phyloP scores from a whole-genome alignment of 2,888 invertebrate genomes.

The Sinopyrophorus schimmeli region DNA sequence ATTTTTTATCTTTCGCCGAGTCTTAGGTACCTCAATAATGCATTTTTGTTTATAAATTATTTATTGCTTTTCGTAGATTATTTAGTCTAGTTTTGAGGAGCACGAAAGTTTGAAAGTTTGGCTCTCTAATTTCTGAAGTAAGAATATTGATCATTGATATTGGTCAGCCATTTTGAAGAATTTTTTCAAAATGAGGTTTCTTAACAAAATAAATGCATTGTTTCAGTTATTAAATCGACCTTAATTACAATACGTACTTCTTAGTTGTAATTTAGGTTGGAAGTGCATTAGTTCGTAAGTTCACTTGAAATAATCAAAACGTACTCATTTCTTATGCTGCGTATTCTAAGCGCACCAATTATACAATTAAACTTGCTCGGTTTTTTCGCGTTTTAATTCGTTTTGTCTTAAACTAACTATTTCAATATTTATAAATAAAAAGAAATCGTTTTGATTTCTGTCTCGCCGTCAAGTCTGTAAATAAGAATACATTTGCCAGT shows the following conservation, averaged over 20 bases:
- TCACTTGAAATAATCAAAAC: constrained; percentile 5
- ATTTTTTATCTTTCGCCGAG: constrained; percentile 4
- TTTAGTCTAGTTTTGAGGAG: not conserved
- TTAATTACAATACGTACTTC: too few relatives aligned
- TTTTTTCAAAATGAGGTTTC: constrained; percentile 30
- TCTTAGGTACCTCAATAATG: too few relatives aligned
- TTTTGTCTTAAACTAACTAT: too few relatives aligned
- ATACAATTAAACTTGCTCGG: too few relatives aligned
- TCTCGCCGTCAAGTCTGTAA: constrained; percentile 17
- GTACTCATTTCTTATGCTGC: too few relatives aligned
- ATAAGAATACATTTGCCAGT: constrained; percentile 15
- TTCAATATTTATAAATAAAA: too few relatives aligned
- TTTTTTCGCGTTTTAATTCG: too few relatives aligned
- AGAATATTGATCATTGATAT: constrained; percentile 37
- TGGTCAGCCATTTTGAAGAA: constrained; percentile 38
- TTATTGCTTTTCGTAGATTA: too few relatives aligned
- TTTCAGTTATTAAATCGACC: not conserved
- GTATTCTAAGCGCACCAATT: too few relatives aligned
- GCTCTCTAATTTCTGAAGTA: constrained; percentile 34
- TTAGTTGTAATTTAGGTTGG: not conserved
- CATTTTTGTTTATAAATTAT: too few relatives aligned
- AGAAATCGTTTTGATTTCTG: constrained; percentile 5
- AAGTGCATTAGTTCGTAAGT: constrained; percentile 7
- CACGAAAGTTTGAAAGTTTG: constrained; percentile 7
- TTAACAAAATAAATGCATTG: too few relatives aligned